Conservation (phyloP, 37 sponge, comb jelly and placozoan genomes). For the Chondrosia reniformis region DNA sequence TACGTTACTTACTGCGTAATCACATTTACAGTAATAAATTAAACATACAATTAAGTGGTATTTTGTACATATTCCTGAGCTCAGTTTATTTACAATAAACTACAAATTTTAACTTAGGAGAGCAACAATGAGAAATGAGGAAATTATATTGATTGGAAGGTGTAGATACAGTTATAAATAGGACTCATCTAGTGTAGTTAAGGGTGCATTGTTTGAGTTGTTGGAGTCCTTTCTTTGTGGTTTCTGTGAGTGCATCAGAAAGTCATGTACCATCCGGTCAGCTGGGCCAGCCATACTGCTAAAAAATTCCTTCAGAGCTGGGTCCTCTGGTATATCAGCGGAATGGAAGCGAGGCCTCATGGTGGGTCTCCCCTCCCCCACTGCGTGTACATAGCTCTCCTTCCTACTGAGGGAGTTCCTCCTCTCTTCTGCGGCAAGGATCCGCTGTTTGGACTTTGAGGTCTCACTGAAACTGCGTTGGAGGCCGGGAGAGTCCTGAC, state of each 20-base stretch:
- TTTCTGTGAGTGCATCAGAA: background rate
- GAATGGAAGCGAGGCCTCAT: too few relatives aligned
- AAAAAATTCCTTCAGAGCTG: slow-evolving; percentile 10
- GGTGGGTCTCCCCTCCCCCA: too few relatives aligned
- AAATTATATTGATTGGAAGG: too few relatives aligned
- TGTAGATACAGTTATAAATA: slow-evolving; percentile 3
- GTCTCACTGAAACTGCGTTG: background rate
- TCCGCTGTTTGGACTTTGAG: background rate
- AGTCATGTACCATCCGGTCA: slow-evolving; percentile 5
- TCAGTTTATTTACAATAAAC: background rate
- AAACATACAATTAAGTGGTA: background rate
- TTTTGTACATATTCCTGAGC: background rate
- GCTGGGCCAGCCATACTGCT: background rate
- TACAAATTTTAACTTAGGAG: too few relatives aligned
- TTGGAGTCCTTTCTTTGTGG: background rate
- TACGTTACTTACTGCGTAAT: background rate
- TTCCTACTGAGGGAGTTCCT: background rate
- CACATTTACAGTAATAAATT: background rate
- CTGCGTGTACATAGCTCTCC: too few relatives aligned
- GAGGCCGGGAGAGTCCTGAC: background rate
- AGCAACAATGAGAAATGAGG: too few relatives aligned
- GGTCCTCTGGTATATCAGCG: background rate
- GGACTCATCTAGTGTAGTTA: slow-evolving; percentile 2
- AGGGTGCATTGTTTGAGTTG: background rate
- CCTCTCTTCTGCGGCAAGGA: background rate